Conservation (phyloP, 2,797 vertebrate genomes). For the Chrysocyon brachyurus region DNA sequence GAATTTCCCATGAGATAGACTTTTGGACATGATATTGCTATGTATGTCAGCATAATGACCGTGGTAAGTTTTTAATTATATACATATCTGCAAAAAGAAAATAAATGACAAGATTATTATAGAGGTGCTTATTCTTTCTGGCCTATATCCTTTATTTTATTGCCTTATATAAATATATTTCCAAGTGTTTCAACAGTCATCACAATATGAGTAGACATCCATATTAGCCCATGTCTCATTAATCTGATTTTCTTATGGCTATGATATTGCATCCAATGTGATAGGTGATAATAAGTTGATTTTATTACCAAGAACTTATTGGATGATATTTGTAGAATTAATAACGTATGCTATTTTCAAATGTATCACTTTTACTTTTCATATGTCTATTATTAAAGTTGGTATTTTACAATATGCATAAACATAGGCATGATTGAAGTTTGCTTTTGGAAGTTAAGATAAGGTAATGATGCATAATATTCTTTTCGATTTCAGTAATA, state of each 20-base stretch:
- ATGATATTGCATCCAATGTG: background rate
- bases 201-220: background rate
- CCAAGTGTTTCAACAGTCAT: background rate
- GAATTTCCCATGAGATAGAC: background rate
- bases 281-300: background rate
- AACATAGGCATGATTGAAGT: background rate
- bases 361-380: background rate
- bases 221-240: background rate
- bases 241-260: background rate
- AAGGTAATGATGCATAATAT: background rate
- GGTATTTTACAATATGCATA: background rate
- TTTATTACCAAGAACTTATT: background rate
- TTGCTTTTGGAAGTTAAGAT: background rate
- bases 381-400: background rate
- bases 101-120: background rate
- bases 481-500: background rate
- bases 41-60: background rate
- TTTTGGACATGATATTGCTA: too few relatives aligned
- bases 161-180: background rate
- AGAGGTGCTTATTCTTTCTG: background rate
- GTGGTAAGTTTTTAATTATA: background rate
- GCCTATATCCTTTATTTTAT: background rate
- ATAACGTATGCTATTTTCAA: background rate
- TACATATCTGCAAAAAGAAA: background rate
- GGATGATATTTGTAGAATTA: background rate